Evolutionary conservation across 2,113 vertebrate species (phyloP), one percentile per base, ranked within the genome.

Genomic region (Chionis minor): DNA sequence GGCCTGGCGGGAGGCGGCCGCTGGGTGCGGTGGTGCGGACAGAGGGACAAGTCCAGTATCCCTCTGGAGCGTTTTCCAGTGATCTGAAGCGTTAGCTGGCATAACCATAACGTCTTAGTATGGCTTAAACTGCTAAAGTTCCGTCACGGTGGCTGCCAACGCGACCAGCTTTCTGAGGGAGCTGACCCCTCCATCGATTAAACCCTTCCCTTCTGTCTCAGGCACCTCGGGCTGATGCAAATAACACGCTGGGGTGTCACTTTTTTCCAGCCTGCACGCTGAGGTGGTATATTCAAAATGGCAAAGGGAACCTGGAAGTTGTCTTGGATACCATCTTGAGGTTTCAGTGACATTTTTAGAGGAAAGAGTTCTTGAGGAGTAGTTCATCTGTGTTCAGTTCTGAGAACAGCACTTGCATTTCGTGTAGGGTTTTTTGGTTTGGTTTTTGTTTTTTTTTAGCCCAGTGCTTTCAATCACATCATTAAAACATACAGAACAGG

Each of bases 61-160:
- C 7, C 21, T 17, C 12, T 16, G 12, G 2, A 2, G 58, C 16
- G 88, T 26, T 33, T 47, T 12, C 17, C 47, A 4, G 38, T 3
- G 28, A 4, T 22, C 2, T 8, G 52, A 69, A 7, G 49, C 1
- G 14, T 49, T 33, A 8, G 15, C 7, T 33, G 15, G 9, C 0
- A 0, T 38, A 5, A 23, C 23, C 49, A 10, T 22, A 22, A 8
- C 12, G 3, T 4, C 3, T 52, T 2, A 6, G 18, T 24, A 0
- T 8, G 20, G 3, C 15, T 49, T 22, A 27, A 56, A 9, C 8
- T 27, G 38, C 3, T 20, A 4, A 54, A 35, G 7, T 5, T 45
- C 3, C 32, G 6, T 62, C 5, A 0, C 0, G 2, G 9, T 24
- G 55, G 7, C 5, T 32, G 1, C 13, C 6, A 4, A 0, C 2